Base-by-base conservation (phyloP, 2,797 vertebrate species). In the Heterohyrax brucei region DNA sequence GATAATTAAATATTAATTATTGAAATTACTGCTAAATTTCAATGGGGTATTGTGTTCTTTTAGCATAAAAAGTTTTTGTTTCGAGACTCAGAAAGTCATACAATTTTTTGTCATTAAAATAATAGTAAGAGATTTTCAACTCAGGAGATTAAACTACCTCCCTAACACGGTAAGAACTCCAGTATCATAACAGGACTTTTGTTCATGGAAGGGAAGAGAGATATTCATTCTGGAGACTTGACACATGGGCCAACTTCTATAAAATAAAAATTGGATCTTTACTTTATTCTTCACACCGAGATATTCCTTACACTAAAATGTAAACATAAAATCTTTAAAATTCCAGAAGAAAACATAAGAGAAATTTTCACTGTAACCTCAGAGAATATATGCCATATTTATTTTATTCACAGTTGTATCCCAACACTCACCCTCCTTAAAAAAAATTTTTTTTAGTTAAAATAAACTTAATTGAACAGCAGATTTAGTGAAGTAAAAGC, bases 391-490 rank as follows among this genome's bases (percentile, higher is more conserved):
- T 16, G 2, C 1, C 46, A 46, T 64, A 26, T 85, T 50, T 92
- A 3, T 92, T 62, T 92, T 82, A 18, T 50, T 92, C 56, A 77
- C 21, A 80, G 75, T 80, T 79, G 8, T 53, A 89, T 59, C 22
- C 21, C 73, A 93, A 76, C 56, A 91, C 62, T 30, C 28, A 85
- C 53, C 2, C 68, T 84, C 28, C 87, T 81, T n/a, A n/a, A n/a
- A 68, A 86, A 9, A 89, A 85, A 33, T 33, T 59, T 78, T 95
- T 26, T 78, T 89, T 28, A 70, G 64, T 90, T 92, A 89, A 83
- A 92, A 82, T 87, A 7, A 66, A 87, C 16, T 48, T 30, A 87
- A 79, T 56, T 70, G 7, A 33, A 62, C 19, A 89, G 1, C 76
- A 94, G 28, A 82, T 75, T 77, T 87, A 93, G 79, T 95, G 39